These are phyloP conservation scores for Lamprologus speciosus DNA, from an alignment of 2,113 vertebrate genomes.

Conservation along the genomic window DNA sequence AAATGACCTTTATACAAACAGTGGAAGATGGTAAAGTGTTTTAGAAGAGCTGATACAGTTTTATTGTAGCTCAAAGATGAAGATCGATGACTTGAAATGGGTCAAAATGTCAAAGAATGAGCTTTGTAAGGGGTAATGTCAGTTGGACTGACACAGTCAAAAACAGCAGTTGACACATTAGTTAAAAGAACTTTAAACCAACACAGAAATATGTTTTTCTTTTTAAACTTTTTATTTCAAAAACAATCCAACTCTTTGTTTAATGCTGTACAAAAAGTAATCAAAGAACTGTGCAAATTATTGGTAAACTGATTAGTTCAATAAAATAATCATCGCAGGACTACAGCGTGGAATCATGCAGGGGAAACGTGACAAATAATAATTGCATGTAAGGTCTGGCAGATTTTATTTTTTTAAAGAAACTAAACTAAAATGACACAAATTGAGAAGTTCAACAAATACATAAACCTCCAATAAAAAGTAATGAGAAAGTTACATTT, in stretches of 20 bases:
- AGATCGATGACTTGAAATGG: neutral
- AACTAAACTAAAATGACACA: neutral
- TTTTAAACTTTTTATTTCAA: neutral
- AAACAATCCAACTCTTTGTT: neutral
- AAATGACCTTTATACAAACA: neutral
- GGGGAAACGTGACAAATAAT: neutral
- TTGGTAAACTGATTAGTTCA: neutral
- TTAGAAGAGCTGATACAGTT: neutral
- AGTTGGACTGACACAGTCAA: neutral
- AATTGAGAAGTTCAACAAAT: neutral
- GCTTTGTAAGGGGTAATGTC: neutral
- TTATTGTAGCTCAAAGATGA: neutral
- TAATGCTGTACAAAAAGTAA: neutral
- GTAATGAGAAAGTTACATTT: neutral
- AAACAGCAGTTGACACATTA: neutral
- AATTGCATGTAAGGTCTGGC: neutral
- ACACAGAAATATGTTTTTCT: neutral
- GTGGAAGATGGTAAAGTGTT: neutral
- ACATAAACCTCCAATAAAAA: neutral
- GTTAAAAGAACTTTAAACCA: neutral
- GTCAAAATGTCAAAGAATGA: neutral
- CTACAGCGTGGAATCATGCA: neutral
- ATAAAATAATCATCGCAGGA: neutral
- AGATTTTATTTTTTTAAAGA: neutral
- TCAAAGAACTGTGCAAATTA: neutral